Evolutionary conservation across 2,888 invertebrate genomes (phyloP), one percentile per base, ranked within the genome.

Genomic region (Uloborus plumipes): DNA sequence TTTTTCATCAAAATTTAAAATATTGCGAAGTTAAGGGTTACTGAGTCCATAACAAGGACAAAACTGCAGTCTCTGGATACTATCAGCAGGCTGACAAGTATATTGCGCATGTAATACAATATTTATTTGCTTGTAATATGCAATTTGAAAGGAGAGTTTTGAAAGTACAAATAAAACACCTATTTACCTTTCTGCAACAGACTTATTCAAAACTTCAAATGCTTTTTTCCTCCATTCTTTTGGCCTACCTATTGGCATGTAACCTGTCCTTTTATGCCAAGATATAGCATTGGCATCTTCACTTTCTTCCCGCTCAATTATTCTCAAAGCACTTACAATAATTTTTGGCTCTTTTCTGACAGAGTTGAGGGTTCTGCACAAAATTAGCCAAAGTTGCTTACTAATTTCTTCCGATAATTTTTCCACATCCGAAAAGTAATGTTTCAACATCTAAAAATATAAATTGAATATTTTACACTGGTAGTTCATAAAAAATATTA

Each of bases 291-390:
- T 94, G 86, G 93, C 92, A 91, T 99, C 99, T 50, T 95, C 94
- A 89, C 95, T 95, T 88, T 99, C 98, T 89, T 99, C 99, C 74
- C 99, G 91, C 89, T 99, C 99, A 87, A 99, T 96, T 75, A 99
- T 98, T 86, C 99, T 91, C 53, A 99, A 89, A 0, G 96, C 98
- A 11, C 98, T 98, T 0, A 99, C 99, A 86, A 99, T 95, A 13
- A 97, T 94, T 22, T 86, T 80, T 0, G 97, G 97, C 88, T 97
- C 96, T 88, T 97, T 96, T 26, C 98, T 92, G 0, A 98, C 97
- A 1, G 97, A 97, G 88, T 97, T 97, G 65, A 99, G 90, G 0
- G 98, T 96, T 81, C 98, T 91, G 82, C 94, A 94, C 72, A 99
- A 89, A 84, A 98, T 94, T 64, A 98, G 91, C 88, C 95, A 94